A percentile compares a stretch with the other conserved stretches of the same genome.
These are phyloP conservation scores for Mustelus asterias DNA, from an alignment of 2,113 vertebrate species.

Conservation along the genomic window DNA sequence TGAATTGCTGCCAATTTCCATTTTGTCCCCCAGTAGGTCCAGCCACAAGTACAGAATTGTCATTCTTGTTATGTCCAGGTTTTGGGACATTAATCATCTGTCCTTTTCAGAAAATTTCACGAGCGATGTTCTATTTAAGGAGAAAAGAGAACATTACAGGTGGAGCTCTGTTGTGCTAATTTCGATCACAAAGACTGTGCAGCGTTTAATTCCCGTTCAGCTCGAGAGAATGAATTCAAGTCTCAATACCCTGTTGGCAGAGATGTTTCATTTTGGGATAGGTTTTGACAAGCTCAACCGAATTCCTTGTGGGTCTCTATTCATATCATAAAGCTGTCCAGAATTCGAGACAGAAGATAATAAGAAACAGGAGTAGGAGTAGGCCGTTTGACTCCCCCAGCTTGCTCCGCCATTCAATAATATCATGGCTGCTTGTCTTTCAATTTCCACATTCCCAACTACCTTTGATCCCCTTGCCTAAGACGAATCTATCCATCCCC, in stretches of 20 bases:
- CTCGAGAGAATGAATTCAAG: neutral
- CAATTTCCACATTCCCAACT: too few species aligned
- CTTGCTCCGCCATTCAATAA: too few species aligned
- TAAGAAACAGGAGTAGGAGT: too few species aligned
- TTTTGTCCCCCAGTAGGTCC: neutral
- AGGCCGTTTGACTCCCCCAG: too few species aligned
- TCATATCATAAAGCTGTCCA: neutral
- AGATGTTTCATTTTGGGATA: neutral
- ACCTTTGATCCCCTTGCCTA: too few species aligned
- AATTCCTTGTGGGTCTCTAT: neutral
- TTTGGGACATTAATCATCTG: too few species aligned
- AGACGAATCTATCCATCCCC: too few species aligned
- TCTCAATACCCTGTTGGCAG: neutral
- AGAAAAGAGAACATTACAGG: neutral
- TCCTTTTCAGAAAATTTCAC: neutral
- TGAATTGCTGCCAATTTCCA: neutral
- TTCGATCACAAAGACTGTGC: neutral
- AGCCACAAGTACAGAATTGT: neutral
- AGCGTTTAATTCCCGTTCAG: neutral
- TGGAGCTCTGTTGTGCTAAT: neutral
- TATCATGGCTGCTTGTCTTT: too few species aligned
- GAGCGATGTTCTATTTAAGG: neutral
- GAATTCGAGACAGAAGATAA: neutral
- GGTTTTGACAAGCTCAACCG: neutral
- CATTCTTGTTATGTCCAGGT: neutral